Evolutionary conservation across 1,140 invertebrate genomes (phyloP).

Genomic region (Glossosoma conforme): DNA sequence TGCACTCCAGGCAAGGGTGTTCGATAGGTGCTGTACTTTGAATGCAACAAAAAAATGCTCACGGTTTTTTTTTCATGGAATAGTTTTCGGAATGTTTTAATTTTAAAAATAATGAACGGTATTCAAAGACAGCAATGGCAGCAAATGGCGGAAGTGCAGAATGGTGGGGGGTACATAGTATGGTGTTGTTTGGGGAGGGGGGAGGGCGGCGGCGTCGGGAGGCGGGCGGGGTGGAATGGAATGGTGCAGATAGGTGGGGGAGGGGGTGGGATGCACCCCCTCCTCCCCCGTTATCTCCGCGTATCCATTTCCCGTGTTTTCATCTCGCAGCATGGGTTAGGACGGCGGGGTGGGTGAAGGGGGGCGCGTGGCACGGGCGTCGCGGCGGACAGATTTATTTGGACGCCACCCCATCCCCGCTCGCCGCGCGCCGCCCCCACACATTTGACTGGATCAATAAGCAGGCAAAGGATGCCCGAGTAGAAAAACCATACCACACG

Average conservation of each 20-base stretch:
- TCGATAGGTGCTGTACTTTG: no score
- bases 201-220: constrained; percentile 1
- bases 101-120: no score
- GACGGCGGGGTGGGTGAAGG: constrained; percentile 45
- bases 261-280: constrained; percentile 2
- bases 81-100: no score
- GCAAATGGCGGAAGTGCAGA: no score
- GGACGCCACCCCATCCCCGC: constrained; percentile 40
- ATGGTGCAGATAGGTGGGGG: not conserved
- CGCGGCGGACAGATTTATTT: constrained; percentile 53
- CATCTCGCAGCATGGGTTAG: constrained; percentile 28
- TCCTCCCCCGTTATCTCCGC: constrained; percentile 20
- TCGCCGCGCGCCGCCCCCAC: constrained; percentile 39
- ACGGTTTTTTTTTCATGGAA: no score
- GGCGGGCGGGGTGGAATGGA: constrained; percentile 1
- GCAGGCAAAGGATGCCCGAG: constrained; percentile 55
- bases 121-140: no score
- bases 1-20: no score
- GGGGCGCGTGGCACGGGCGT: constrained; percentile 49
- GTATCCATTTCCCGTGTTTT: constrained; percentile 31
- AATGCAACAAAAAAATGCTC: no score
- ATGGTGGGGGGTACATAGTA: no score
- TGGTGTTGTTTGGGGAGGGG: no score
- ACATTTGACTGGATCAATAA: constrained; percentile 53
- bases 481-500: constrained; percentile 53